Evolutionary conservation across 2,888 invertebrate genomes (phyloP).

Genomic region (Polyommatus iphigenia): DNA sequence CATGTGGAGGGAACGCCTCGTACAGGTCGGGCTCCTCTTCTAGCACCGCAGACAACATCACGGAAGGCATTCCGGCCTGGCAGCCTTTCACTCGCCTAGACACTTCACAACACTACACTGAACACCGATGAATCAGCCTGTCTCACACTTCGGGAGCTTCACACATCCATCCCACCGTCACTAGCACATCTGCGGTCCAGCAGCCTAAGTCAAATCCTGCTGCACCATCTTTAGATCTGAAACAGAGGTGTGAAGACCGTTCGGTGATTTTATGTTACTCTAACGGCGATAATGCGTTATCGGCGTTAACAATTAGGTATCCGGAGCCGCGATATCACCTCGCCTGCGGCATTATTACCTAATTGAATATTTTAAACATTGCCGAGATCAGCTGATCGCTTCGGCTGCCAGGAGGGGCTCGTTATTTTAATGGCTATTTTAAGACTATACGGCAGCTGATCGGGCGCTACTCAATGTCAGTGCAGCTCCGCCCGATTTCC

Average conservation of each 20-base stretch:
- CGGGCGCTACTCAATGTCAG: constrained; percentile 74
- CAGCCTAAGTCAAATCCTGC: constrained; percentile 78
- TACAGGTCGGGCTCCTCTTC: constrained; percentile 88
- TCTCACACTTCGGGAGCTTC: constrained; percentile 67
- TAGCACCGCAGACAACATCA: constrained; percentile 86
- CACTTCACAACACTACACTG: constrained; percentile 71
- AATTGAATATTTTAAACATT: constrained; percentile 69
- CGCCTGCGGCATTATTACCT: constrained; percentile 60
- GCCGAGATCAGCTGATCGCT: constrained; percentile 75
- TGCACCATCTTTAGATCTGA: constrained; percentile 80
- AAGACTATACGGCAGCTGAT: constrained; percentile 75
- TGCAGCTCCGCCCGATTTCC: constrained; percentile 46
- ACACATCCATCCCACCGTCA: constrained; percentile 58
- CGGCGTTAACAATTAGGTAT: constrained; percentile 50
- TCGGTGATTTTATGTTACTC: constrained; percentile 50
- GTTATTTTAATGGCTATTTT: constrained; percentile 77
- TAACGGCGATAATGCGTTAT: constrained; percentile 56
- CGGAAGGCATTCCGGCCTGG: constrained; percentile 78
- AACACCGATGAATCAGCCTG: constrained; percentile 54
- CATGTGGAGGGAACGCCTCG: constrained; percentile 90
- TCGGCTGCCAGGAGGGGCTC: constrained; percentile 73
- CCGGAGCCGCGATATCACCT: constrained; percentile 51
- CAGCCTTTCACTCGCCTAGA: constrained; percentile 65
- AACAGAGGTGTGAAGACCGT: constrained; percentile 53
- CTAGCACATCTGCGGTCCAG: constrained; percentile 52